Evolutionary conservation across 2,888 invertebrate genomes (phyloP).

Genomic region (Leptopterna dolabrata): DNA sequence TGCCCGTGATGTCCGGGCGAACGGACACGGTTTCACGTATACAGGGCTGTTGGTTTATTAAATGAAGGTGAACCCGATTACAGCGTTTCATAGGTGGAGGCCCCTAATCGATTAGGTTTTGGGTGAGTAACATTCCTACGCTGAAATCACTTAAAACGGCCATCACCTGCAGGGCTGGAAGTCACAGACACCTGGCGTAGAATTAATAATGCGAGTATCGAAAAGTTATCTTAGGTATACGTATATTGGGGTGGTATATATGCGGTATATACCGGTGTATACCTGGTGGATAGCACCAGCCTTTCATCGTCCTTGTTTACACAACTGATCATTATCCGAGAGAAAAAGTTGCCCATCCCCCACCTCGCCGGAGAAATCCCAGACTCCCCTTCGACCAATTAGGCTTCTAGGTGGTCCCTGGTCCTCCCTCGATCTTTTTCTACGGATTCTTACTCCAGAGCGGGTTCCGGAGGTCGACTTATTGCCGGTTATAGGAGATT

Average conservation of each 20-base stretch:
- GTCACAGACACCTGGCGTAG: background rate
- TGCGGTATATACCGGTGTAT: background rate
- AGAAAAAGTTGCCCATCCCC: background rate
- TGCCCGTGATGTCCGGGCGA: too few species aligned
- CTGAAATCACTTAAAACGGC: conserved; percentile 1
- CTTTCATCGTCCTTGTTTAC: conserved; percentile 32
- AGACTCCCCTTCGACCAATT: conserved; percentile 36
- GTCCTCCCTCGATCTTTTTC: conserved; percentile 7
- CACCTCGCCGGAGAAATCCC: background rate
- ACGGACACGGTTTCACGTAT: too few species aligned
- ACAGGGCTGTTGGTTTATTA: too few species aligned
- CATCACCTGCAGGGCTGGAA: background rate
- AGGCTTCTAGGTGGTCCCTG: conserved; percentile 45
- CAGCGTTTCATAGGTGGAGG: background rate
- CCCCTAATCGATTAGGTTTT: background rate
- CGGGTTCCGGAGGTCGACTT: background rate
- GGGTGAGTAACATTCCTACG: too few species aligned
- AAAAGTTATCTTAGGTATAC: too few species aligned
- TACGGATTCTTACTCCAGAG: conserved; percentile 2
- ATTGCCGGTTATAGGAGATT: background rate
- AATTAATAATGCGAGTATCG: background rate
- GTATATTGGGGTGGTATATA: too few species aligned
- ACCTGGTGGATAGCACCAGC: background rate
- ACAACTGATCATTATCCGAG: conserved; percentile 43
- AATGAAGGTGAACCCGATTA: too few species aligned